A percentile compares a stretch with the other conserved stretches of the same genome.
Evolutionary conservation across 2,797 vertebrate genomes (phyloP).

Genomic region (Pseudomugil tenellus): DNA sequence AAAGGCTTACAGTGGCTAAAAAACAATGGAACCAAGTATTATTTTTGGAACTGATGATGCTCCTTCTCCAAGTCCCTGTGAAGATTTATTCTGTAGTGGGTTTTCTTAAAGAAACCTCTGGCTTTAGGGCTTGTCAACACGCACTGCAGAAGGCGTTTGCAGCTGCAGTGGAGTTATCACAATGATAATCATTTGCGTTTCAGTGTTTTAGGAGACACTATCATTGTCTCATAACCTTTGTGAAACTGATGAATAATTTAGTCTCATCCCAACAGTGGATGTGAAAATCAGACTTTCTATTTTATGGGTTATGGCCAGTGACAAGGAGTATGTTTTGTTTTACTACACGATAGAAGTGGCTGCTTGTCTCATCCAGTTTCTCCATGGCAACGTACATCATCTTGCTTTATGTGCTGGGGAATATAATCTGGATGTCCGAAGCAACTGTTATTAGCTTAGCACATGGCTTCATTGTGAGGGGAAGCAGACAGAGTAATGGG

Average conservation of each 20-base stretch:
- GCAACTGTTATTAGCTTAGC: conserved; percentile 69
- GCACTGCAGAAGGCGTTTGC: conserved; percentile 29
- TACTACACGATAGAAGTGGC: conserved; percentile 48
- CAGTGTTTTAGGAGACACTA: conserved; percentile 35
- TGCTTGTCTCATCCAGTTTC: conserved; percentile 65
- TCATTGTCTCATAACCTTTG: conserved; percentile 46
- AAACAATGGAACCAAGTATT: conserved; percentile 47
- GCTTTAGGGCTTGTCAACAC: conserved; percentile 25
- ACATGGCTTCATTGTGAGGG: conserved; percentile 35
- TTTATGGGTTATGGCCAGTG: too few relatives aligned
- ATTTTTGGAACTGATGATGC: conserved; percentile 57
- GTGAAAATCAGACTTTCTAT: conserved; percentile 40
- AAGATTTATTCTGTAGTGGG: conserved; percentile 18
- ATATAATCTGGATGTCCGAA: conserved; percentile 73
- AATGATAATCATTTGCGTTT: conserved; percentile 17
- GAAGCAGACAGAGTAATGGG: conserved; percentile 36
- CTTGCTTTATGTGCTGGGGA: conserved; percentile 62
- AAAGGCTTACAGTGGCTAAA: conserved; percentile 57
- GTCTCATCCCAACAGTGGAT: conserved; percentile 24
- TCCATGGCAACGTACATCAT: conserved; percentile 76
- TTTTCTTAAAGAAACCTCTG: conserved; percentile 15
- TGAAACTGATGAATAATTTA: conserved; percentile 67
- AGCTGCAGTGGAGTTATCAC: conserved; percentile 8
- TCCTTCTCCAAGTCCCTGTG: conserved; percentile 36
- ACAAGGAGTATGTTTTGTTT: conserved; percentile 24